Base-by-base conservation (phyloP, 2,888 invertebrate genomes). In the Tinea pellionella region DNA sequence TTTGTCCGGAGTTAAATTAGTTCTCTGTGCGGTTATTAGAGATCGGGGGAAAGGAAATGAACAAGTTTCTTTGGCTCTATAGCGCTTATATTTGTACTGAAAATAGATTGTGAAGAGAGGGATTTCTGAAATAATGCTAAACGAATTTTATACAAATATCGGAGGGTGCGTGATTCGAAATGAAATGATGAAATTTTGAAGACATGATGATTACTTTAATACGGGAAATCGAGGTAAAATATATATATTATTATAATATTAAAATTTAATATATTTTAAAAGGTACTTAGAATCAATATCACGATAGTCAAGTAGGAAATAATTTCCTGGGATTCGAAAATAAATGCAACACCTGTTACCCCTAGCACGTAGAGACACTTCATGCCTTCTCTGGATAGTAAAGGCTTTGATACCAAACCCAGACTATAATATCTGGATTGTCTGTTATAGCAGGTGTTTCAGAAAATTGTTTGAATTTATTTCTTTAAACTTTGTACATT, bases 171-270 rank as follows among this genome's bases (percentile, higher is more conserved):
- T 61, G 61, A 62, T 62, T 61, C 58, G 56, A 53, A 61, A 59
- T 57, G 57, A 60, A 62, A 62, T 57, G 61, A 56, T 19, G 58
- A 32, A 61, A 61, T 62, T 59, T 61, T 59, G 59, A 61, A 56
- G 57, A 59, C 59, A 62, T 19, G 59, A 24, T 24, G 24, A 24
- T 24, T 24, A 6, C 55, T 56, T 24, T 24, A 24, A 24, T 6
- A 3, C 6, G 6, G 60, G 43, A 15, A 11, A 13, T 29, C 29
- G 56, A 24, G 56, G 6, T 24, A 6, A 24, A 24, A 24, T 24
- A n/a, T n/a, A n/a, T n/a, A n/a, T n/a, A n/a, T n/a, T n/a, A n/a
- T n/a, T n/a, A n/a, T n/a, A n/a, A n/a, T n/a, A n/a, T n/a, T n/a
- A n/a, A n/a, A n/a, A n/a, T n/a, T n/a, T n/a, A n/a, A n/a, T n/a